Base-by-base conservation (phyloP, 64 coral and sea anemone genomes). In the Acropora tenuis region DNA sequence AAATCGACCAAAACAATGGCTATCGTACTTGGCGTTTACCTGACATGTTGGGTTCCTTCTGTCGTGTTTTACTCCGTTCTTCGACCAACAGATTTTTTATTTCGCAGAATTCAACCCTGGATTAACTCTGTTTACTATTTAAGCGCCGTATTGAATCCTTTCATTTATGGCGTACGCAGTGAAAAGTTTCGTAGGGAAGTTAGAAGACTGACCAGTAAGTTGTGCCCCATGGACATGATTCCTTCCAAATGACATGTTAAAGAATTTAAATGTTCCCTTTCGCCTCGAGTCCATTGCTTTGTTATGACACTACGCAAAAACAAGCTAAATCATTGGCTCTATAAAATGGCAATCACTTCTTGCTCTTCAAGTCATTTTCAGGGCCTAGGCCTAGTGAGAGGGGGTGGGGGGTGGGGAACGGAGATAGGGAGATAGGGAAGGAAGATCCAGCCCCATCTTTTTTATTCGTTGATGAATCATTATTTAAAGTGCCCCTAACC, bases 51-150 rank as follows among this genome's bases (percentile, higher is more conserved):
- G 80, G 58, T 83, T 4, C 80, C 80, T 2, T 83, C 80, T 7
- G 80, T 83, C 43, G 60, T 42, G 6, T 83, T 83, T 83, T 83
- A 83, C 6, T 17, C 80, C 1, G 80, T 83, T 5, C 58, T 83
- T 68, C 80, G 55, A 83, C 16, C 1, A 47, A 17, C 12, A 18
- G 80, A 83, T 68, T 65, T 58, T 58, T 5, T 67, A 67, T 83
- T 46, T 47, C 60, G 58, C 5, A 83, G 41, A 68, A 16, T 83
- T 6, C 80, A 83, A 40, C 43, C 65, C 57, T 83, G 80, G 80
- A 83, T 83, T 6, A 83, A 83, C 42, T 46, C 60, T 6, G 58
- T 83, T 40, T 83, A 83, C 43, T 83, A 83, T 16, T 46, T 83
- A 40, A 83, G 68, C 68, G 80, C 80, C 13, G 60, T 63, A 2